These are phyloP conservation scores for Macrotus californicus DNA, from an alignment of 2,113 vertebrate species.

Conservation along the genomic window DNA sequence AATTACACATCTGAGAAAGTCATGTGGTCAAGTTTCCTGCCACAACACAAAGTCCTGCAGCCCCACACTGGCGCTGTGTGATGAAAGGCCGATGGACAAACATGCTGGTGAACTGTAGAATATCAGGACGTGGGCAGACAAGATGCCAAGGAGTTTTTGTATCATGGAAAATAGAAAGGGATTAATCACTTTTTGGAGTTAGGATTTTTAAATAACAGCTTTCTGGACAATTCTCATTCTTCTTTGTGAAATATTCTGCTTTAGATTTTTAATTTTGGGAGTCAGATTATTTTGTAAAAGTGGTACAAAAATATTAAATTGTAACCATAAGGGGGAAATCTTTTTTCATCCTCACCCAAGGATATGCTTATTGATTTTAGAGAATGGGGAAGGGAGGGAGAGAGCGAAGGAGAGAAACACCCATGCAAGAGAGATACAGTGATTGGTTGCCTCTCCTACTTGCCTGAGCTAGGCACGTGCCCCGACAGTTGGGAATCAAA, in stretches of 20 bases:
- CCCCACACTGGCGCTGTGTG: not conserved
- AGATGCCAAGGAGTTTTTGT: not conserved
- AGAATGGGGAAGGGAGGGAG: no score
- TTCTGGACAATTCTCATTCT: not conserved
- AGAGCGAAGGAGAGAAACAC: no score
- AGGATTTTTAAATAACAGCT: not conserved
- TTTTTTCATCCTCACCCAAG: no score
- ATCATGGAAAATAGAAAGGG: conserved; percentile 12
- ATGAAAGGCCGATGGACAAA: conserved; percentile 66
- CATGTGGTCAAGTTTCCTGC: conserved; percentile 36
- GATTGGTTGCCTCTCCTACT: no score
- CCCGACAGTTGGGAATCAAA: no score
- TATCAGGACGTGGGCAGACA: not conserved
- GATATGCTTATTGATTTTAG: no score
- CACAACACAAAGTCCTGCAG: conserved; percentile 52
- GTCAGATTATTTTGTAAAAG: conserved; percentile 17
- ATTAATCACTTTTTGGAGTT: not conserved
- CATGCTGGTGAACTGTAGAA: conserved; percentile 64
- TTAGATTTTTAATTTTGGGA: not conserved
- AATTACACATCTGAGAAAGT: conserved; percentile 58
- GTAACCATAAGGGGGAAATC: not conserved
- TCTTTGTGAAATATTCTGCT: not conserved
- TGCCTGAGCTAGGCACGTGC: no score
- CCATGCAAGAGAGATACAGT: no score
- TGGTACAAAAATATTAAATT: not conserved